phyloP scores from a whole-genome alignment of 2,113 vertebrate species.

The Etheostoma cragini region DNA sequence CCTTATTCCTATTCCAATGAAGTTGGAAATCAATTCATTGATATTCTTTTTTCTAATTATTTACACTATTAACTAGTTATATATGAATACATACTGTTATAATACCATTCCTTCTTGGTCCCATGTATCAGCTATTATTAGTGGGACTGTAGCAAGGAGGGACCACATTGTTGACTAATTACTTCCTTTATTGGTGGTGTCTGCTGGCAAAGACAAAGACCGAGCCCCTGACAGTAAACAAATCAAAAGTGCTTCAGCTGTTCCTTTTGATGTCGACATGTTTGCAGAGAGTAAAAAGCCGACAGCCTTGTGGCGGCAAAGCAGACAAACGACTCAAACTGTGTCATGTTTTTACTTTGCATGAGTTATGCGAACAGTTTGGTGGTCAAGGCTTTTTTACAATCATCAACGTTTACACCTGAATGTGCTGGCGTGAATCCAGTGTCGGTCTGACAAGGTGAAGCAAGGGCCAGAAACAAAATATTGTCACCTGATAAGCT shows the following conservation, averaged over 20 bases:
- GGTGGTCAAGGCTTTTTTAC: constrained; percentile 20
- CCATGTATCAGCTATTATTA: constrained; percentile 49
- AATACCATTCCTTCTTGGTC: constrained; percentile 14
- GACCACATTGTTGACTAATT: constrained; percentile 62
- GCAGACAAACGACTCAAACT: constrained; percentile 46
- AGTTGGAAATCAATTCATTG: constrained; percentile 25
- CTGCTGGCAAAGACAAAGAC: constrained; percentile 53
- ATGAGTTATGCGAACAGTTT: constrained; percentile 31
- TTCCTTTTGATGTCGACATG: constrained; percentile 62
- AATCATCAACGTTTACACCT: constrained; percentile 19
- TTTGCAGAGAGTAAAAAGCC: constrained; percentile 63
- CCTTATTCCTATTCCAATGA: neutral
- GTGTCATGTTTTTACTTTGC: constrained; percentile 53
- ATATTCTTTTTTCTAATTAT: constrained; percentile 25
- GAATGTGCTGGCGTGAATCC: neutral
- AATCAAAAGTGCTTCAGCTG: constrained; percentile 55
- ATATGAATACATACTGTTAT: constrained; percentile 11
- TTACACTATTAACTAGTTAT: neutral
- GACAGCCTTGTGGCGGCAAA: constrained; percentile 47
- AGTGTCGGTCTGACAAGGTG: constrained; percentile 38
- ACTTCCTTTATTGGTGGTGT: constrained; percentile 68
- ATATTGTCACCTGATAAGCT: constrained; percentile 63
- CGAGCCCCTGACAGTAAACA: constrained; percentile 58
- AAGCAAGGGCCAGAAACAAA: constrained; percentile 35
- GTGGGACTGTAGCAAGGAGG: constrained; percentile 34